Base-by-base conservation (phyloP, 2,797 vertebrate species). In the Rhinoraja longicauda region DNA sequence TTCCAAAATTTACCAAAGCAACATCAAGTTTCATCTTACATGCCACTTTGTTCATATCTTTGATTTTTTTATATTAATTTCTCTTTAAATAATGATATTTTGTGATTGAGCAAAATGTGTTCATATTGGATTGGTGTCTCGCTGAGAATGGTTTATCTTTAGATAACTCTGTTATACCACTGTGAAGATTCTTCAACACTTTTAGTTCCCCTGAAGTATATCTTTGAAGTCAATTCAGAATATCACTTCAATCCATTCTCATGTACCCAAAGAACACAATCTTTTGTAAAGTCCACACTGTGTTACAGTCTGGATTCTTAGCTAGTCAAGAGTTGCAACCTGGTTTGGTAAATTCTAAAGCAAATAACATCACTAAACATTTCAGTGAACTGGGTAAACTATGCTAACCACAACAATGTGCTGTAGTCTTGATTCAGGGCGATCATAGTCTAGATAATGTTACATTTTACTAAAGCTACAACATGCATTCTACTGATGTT, bases 1-100 rank as follows among this genome's bases (percentile, higher is more conserved):
- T 95, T 95, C 95, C 96, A 96, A 93, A 94, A 78, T 95, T 94
- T 93, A 93, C 94, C 95, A 95, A 94, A 95, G 93, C 95, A 94
- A 94, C 94, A 93, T 94, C 93, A 96, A 96, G 94, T 93, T 95
- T 94, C 94, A 94, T 94, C 94, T 95, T 96, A 70, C 95, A 94
- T 17, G 62, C 94, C 95, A 95, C 94, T 81, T 95, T 94, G 94
- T 93, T 93, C 94, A 94, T 90, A 93, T 91, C 93, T 94, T 82
- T 93, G 91, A 94, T 13, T 93, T 94, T 93, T 72, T 93, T 59
- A 93, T 94, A 29, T 92, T 75, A 73, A 53, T 39, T 45, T 72
- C 24, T 92, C 39, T 92, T 92, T 92, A 92, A 92, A 92, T 92
- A 92, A 92, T 53, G 26, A 92, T 88, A 64, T 75, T 92, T 92